Conservation (phyloP, 2,888 invertebrate genomes). For the Drepanosiphum platanoidis region DNA sequence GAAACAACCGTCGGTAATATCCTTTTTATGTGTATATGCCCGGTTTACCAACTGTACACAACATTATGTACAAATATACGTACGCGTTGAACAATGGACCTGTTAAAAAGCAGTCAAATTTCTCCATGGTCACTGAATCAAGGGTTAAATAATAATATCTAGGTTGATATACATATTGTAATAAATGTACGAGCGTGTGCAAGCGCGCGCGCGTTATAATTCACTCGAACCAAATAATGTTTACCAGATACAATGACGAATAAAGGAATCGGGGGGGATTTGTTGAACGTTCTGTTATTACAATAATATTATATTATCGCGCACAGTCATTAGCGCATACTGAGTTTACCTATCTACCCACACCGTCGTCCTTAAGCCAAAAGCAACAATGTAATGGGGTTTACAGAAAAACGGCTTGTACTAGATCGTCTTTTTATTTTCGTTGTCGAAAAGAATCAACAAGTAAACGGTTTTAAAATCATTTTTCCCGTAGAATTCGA, state of each 20-base stretch:
- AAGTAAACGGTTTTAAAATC: too few relatives aligned
- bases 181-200: too few relatives aligned
- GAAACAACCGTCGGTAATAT: slow-evolving; percentile 61
- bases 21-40: slow-evolving; percentile 54
- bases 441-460: too few relatives aligned
- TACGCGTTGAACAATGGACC: slow-evolving; percentile 57
- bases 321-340: too few relatives aligned
- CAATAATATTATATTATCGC: background rate
- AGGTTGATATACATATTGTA: too few relatives aligned
- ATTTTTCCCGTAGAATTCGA: too few relatives aligned
- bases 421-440: too few relatives aligned
- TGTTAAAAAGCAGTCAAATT: slow-evolving; percentile 54
- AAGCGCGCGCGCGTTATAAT: too few relatives aligned
- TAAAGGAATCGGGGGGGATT: slow-evolving; percentile 10
- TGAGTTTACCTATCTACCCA: too few relatives aligned
- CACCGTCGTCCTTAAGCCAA: too few relatives aligned
- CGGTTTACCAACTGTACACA: background rate
- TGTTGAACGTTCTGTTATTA: background rate
- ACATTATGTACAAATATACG: background rate
- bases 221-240: background rate
- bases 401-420: too few relatives aligned
- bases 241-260: background rate
- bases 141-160: slow-evolving; percentile 48
- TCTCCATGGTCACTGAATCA: slow-evolving; percentile 59
- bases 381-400: too few relatives aligned